Conservation (phyloP, 2,113 vertebrate species). For the Gobio gobio region DNA sequence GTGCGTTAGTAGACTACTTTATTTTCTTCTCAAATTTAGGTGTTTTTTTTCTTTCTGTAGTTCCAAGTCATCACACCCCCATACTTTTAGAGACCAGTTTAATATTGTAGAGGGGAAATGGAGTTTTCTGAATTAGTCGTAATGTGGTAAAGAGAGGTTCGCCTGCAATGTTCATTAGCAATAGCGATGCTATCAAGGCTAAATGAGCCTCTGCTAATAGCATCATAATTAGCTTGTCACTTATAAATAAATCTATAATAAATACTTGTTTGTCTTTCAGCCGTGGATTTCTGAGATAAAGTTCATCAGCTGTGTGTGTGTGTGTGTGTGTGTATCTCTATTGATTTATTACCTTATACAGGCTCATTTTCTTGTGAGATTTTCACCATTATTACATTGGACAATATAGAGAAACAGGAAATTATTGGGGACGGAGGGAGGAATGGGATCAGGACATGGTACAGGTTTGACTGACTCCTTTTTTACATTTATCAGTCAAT, state of each 20-base stretch:
- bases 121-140: conserved; percentile 52
- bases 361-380: neutral
- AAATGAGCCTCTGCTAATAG: conserved; percentile 62
- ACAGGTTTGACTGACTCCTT: too few species aligned
- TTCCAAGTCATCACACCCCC: conserved; percentile 3
- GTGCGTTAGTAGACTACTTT: neutral
- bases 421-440: neutral
- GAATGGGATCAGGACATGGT: neutral
- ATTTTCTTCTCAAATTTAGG: neutral
- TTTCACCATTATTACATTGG: neutral
- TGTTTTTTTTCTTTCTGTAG: neutral
- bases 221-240: conserved; percentile 70
- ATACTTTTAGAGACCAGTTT: conserved; percentile 3
- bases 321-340: neutral
- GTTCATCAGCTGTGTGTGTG: conserved; percentile 42
- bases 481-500: neutral
- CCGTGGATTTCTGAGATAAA: conserved; percentile 52
- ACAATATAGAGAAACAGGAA: neutral
- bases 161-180: conserved; percentile 65
- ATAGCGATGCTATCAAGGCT: conserved; percentile 66
- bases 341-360: conserved; percentile 7
- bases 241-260: conserved; percentile 61
- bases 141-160: conserved; percentile 62
- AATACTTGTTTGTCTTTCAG: conserved; percentile 55
- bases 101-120: conserved; percentile 25